phyloP scores from a whole-genome alignment of 2,888 invertebrate genomes.

The Amphipyra tragopoginis region DNA sequence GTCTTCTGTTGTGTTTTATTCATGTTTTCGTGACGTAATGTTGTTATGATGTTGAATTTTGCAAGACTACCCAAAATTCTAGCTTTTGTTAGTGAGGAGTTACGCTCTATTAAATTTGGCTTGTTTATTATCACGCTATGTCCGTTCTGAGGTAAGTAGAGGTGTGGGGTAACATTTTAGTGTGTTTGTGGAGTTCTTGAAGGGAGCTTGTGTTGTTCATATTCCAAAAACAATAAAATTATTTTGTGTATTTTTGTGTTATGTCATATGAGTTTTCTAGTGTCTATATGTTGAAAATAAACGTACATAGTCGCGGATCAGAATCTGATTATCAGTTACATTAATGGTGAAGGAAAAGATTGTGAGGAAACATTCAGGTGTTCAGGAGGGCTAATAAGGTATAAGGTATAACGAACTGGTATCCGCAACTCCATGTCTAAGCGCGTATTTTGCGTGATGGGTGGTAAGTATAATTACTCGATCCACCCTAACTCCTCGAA shows the following conservation, averaged over 20 bases:
- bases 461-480: too few species aligned
- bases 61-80: slow-evolving; percentile 44
- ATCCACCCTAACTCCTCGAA: too few species aligned
- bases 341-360: too few species aligned
- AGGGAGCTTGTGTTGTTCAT: slow-evolving; percentile 1
- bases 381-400: too few species aligned
- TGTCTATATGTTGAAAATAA: not conserved
- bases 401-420: too few species aligned
- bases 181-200: slow-evolving; percentile 13
- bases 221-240: too few species aligned
- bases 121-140: slow-evolving; percentile 55
- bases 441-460: too few species aligned
- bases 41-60: slow-evolving; percentile 45
- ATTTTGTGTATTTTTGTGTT: not conserved
- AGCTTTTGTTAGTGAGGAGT: slow-evolving; percentile 12
- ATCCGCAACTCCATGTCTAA: too few species aligned
- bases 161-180: slow-evolving; percentile 9
- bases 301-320: too few species aligned
- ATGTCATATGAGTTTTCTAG: not conserved
- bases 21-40: slow-evolving; percentile 57
- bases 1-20: slow-evolving; percentile 60
- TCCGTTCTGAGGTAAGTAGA: slow-evolving; percentile 36
- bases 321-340: too few species aligned
- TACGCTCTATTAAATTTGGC: slow-evolving; percentile 45
- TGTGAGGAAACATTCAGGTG: too few species aligned